These are phyloP conservation scores for Cydia splendana DNA, from an alignment of 1,140 invertebrate species.

Conservation along the genomic window DNA sequence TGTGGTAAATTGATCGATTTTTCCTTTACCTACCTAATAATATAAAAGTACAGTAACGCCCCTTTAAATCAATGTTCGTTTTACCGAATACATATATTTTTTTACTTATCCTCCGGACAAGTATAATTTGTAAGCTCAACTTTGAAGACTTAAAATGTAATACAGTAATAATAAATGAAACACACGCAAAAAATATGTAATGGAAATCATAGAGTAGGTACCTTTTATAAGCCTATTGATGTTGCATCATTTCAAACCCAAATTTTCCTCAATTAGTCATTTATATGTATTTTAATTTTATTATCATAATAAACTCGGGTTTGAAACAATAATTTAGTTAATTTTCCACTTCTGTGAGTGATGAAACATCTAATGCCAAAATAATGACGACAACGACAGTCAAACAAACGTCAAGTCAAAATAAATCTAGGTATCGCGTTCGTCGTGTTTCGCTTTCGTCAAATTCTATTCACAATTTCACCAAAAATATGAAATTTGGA, in stretches of 20 bases:
- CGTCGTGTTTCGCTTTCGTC: no score
- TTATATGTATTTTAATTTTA: neutral
- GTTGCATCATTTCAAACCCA: constrained; percentile 9
- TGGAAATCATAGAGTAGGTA: neutral
- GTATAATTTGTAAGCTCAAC: neutral
- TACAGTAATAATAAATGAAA: neutral
- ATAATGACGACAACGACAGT: neutral
- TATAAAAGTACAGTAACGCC: neutral
- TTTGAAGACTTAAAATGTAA: neutral
- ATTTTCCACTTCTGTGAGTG: neutral
- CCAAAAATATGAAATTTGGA: no score
- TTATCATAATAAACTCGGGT: neutral
- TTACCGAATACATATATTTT: no score
- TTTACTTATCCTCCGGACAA: no score
- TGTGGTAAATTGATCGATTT: neutral
- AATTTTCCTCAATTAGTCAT: neutral
- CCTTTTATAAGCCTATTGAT: constrained; percentile 17
- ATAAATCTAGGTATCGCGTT: neutral
- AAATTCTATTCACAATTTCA: neutral
- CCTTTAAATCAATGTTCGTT: neutral
- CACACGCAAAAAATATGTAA: neutral
- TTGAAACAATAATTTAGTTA: neutral
- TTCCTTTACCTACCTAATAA: neutral
- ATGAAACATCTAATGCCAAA: neutral
- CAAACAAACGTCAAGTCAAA: constrained; percentile 7